These are phyloP conservation scores for Capricornis sumatraensis DNA, from an alignment of 2,113 vertebrate genomes.

Conservation along the genomic window DNA sequence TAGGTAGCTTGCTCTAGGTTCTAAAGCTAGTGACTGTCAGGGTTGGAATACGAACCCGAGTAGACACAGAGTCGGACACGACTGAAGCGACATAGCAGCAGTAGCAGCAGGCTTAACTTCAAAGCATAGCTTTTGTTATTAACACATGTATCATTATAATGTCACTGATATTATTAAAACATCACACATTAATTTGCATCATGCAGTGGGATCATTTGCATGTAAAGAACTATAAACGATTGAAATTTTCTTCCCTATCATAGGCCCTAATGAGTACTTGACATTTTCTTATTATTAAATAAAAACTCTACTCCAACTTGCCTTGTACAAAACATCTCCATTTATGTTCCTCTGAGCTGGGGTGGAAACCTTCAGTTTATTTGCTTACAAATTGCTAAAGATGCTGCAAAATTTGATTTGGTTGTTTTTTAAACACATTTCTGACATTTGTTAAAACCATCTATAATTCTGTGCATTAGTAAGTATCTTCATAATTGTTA, in stretches of 20 bases:
- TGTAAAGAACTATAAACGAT: slow-evolving; percentile 18
- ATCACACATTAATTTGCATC: neutral
- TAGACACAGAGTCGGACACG: neutral
- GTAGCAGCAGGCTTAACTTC: neutral
- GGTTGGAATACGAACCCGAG: neutral
- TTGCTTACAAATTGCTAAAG: slow-evolving; percentile 42
- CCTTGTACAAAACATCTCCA: slow-evolving; percentile 50
- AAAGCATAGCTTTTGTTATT: neutral
- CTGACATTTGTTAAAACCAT: slow-evolving; percentile 33
- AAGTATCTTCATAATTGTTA: slow-evolving; percentile 4
- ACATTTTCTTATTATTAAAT: slow-evolving; percentile 39
- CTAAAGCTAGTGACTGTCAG: neutral
- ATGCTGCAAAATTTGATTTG: neutral
- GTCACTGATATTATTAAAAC: neutral
- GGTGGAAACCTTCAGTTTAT: slow-evolving; percentile 40
- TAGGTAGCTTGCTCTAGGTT: neutral
- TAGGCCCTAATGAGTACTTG: slow-evolving; percentile 29
- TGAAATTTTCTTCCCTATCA: neutral
- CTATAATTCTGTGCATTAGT: slow-evolving; percentile 16
- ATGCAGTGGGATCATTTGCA: neutral
- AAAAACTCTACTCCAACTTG: slow-evolving; percentile 12
- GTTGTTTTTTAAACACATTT: slow-evolving; percentile 38
- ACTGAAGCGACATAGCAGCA: no score
- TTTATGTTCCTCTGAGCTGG: slow-evolving; percentile 30
- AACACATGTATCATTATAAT: neutral